phyloP scores from a whole-genome alignment of 1,140 invertebrate species.

The Cydia strobilella region DNA sequence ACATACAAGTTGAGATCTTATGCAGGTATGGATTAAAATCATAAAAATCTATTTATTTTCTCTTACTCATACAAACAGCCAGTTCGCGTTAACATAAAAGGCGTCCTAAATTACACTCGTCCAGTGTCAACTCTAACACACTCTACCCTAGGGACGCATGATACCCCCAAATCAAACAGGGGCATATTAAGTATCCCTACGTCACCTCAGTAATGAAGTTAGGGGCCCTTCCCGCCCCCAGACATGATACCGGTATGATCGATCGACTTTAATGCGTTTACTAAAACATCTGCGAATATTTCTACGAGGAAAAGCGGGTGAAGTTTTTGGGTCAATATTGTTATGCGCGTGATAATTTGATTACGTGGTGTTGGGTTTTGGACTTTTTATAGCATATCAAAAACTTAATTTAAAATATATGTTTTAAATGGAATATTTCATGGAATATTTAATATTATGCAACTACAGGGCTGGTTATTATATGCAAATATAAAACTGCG shows the following conservation, averaged over 20 bases:
- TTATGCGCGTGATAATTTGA: no score
- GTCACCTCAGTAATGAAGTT: background rate
- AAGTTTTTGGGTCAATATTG: background rate
- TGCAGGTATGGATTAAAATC: no score
- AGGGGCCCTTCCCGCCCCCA: background rate
- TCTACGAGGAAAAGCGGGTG: background rate
- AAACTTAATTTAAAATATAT: no score
- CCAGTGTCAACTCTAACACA: background rate
- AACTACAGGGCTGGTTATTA: no score
- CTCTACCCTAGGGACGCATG: background rate
- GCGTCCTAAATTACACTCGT: background rate
- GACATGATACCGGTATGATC: slow-evolving; percentile 12
- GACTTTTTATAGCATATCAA: background rate
- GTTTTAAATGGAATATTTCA: no score
- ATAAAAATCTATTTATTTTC: no score
- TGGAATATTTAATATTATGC: no score
- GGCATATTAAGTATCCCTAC: slow-evolving; percentile 4
- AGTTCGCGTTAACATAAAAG: no score
- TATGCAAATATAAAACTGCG: no score
- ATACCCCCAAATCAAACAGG: slow-evolving; percentile 10
- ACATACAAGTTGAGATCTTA: no score
- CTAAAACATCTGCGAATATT: slow-evolving; percentile 4
- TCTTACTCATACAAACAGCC: no score
- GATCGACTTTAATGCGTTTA: background rate
- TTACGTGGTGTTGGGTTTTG: background rate